These are phyloP conservation scores for Catocala sponsa DNA, from an alignment of 2,888 invertebrate genomes.

Conservation along the genomic window DNA sequence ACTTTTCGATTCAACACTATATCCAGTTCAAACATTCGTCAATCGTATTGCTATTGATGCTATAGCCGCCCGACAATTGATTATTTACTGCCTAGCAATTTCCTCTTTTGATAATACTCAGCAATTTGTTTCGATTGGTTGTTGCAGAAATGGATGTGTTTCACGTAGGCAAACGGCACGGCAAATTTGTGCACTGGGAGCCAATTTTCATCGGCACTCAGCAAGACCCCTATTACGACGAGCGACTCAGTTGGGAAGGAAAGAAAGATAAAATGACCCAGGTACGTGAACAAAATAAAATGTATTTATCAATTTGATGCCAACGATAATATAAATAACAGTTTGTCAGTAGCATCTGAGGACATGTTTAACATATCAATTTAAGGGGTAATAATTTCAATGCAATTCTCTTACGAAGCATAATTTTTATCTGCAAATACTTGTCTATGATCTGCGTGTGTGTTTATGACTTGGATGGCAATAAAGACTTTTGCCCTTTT, in stretches of 20 bases:
- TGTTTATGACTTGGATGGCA: no score
- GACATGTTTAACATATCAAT: not conserved
- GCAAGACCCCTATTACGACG: slow-evolving; percentile 95
- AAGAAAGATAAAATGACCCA: slow-evolving; percentile 98
- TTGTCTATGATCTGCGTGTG: no score
- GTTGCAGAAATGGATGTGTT: slow-evolving; percentile 91
- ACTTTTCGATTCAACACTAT: slow-evolving; percentile 50
- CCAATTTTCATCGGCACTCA: slow-evolving; percentile 97
- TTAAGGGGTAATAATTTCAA: no score
- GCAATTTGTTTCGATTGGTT: slow-evolving; percentile 19
- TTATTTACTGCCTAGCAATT: slow-evolving; percentile 19
- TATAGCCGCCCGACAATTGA: slow-evolving; percentile 13
- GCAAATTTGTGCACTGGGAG: slow-evolving; percentile 95
- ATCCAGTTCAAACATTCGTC: slow-evolving; percentile 36
- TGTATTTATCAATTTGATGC: no score
- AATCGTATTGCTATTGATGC: slow-evolving; percentile 21
- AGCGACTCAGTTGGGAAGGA: slow-evolving; percentile 97
- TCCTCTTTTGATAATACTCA: slow-evolving; percentile 22
- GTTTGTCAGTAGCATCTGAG: no score
- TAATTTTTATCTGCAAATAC: no score
- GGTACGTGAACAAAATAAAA: slow-evolving; percentile 81
- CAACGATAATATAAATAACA: no score
- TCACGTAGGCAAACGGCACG: slow-evolving; percentile 94
- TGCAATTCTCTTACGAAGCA: no score
- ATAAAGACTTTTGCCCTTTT: no score